Evolutionary conservation across 2,888 invertebrate species (phyloP).

Genomic region (Thumatha senex): DNA sequence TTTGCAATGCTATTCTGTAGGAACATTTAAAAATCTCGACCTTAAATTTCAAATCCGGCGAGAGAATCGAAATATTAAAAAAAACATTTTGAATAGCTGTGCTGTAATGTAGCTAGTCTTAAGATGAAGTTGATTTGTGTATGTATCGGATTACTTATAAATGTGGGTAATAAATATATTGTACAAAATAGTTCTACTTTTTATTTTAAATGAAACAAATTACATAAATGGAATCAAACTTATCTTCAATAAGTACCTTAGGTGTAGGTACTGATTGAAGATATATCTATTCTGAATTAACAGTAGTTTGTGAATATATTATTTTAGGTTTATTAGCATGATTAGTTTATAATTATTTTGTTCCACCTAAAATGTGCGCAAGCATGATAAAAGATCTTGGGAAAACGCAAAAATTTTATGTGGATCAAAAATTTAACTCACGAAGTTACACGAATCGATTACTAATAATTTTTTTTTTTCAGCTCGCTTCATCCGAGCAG

Average conservation of each 20-base stretch:
- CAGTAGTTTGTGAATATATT: neutral
- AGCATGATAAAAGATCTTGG: neutral
- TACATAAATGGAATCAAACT: neutral
- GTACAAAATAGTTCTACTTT: conserved; percentile 21
- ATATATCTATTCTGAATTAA: neutral
- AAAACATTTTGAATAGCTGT: too few relatives aligned
- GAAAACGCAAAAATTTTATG: conserved; percentile 9
- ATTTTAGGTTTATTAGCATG: neutral
- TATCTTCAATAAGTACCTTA: too few relatives aligned
- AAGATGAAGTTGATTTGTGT: conserved; percentile 23
- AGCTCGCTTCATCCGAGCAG: conserved; percentile 79
- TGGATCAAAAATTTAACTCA: conserved; percentile 1
- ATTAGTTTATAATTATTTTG: neutral
- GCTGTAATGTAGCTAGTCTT: conserved; percentile 1
- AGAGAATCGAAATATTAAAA: too few relatives aligned
- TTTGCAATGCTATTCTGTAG: conserved; percentile 4
- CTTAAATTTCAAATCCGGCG: too few relatives aligned
- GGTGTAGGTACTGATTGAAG: too few relatives aligned
- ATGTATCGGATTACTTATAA: conserved; percentile 32
- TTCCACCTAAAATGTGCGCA: conserved; percentile 12
- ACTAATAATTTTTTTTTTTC: conserved; percentile 40
- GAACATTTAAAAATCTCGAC: too few relatives aligned
- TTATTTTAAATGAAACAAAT: conserved; percentile 26
- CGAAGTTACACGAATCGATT: conserved; percentile 4
- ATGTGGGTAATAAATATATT: conserved; percentile 45